Conservation (phyloP, 1,140 invertebrate species). For the Penaeus chinensis region DNA sequence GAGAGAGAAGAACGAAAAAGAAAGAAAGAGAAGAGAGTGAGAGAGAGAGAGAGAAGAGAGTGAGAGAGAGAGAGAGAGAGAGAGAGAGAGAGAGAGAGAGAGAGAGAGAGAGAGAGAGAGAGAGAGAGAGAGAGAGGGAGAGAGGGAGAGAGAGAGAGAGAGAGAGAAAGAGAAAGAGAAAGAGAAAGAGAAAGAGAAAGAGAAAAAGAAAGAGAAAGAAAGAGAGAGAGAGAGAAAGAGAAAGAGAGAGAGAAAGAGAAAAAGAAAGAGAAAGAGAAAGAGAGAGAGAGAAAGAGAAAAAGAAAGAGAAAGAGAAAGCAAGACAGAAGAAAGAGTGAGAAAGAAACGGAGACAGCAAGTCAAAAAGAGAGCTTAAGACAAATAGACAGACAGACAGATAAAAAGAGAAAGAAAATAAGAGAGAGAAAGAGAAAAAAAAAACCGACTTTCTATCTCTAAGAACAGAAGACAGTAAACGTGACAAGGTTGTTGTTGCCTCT, state of each 20-base stretch:
- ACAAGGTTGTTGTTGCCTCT: too few species aligned
- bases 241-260: neutral
- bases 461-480: too few species aligned
- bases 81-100: too few species aligned
- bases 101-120: neutral
- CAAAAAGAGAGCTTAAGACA: neutral
- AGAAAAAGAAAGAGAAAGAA: neutral
- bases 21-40: too few species aligned
- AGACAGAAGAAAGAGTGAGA: neutral
- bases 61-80: too few species aligned
- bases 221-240: neutral
- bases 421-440: neutral
- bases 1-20: too few species aligned
- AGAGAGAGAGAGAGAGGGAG: conserved; percentile 17
- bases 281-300: neutral
- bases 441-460: too few species aligned
- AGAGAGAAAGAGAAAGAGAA: neutral
- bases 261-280: neutral
- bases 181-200: neutral
- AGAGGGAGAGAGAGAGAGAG: neutral
- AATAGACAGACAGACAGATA: neutral
- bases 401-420: neutral
- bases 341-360: neutral
- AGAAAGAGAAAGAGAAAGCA: neutral
- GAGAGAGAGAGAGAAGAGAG: too few species aligned